Evolutionary conservation across 2,888 invertebrate genomes (phyloP).

Genomic region (Stenichneumon culpator): DNA sequence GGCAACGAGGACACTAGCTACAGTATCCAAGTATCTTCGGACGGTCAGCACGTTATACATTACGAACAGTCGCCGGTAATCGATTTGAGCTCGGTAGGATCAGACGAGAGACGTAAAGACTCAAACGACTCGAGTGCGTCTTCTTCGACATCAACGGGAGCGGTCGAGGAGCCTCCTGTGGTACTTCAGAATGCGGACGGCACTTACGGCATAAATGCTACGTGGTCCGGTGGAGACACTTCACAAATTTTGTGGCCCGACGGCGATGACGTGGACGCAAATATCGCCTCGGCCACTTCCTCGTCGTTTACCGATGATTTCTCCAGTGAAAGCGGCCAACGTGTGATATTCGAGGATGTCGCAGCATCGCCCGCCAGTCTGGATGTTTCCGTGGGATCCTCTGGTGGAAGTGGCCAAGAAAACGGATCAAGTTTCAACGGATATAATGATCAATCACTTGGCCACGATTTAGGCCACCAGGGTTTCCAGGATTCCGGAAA

Average conservation of each 20-base stretch:
- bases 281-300: slow-evolving; percentile 26
- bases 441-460: slow-evolving; percentile 11
- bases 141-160: slow-evolving; percentile 54
- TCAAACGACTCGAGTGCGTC: slow-evolving; percentile 66
- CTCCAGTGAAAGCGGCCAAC: slow-evolving; percentile 37
- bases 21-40: slow-evolving; percentile 62
- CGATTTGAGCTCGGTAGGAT: slow-evolving; percentile 85
- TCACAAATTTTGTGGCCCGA: slow-evolving; percentile 48
- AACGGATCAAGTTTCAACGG: slow-evolving; percentile 15
- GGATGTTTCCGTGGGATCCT: not conserved
- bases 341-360: slow-evolving; percentile 32
- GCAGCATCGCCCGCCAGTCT: slow-evolving; percentile 24
- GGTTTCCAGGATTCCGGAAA: slow-evolving; percentile 5
- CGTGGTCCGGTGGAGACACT: slow-evolving; percentile 52
- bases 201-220: slow-evolving; percentile 67
- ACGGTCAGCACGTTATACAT: slow-evolving; percentile 85
- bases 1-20: slow-evolving; percentile 48
- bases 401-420: slow-evolving; percentile 12
- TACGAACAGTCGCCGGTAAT: slow-evolving; percentile 90
- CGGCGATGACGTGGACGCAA: slow-evolving; percentile 20
- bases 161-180: slow-evolving; percentile 60
- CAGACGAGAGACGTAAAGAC: slow-evolving; percentile 47
- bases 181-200: slow-evolving; percentile 70
- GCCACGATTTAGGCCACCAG: slow-evolving; percentile 14
- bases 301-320: slow-evolving; percentile 12